These are phyloP conservation scores for Beris morrisii DNA, from an alignment of 2,888 invertebrate species.

Conservation along the genomic window DNA sequence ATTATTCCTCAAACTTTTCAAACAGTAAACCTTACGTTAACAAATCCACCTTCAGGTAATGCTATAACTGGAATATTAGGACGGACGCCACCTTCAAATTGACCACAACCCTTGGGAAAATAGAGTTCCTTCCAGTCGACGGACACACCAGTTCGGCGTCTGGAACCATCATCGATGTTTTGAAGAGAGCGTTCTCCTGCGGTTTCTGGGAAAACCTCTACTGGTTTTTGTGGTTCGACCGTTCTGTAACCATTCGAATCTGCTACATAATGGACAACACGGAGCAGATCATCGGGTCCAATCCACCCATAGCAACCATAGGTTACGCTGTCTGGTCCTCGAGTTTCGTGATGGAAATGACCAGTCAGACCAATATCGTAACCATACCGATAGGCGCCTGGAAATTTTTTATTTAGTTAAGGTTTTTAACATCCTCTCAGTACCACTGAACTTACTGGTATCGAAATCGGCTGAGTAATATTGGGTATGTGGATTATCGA, in stretches of 20 bases:
- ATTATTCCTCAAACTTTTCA: not conserved
- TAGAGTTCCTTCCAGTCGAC: constrained; percentile 69
- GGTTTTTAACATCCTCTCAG: constrained; percentile 73
- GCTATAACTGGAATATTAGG: constrained; percentile 46
- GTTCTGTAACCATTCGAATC: constrained; percentile 78
- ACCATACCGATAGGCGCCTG: constrained; percentile 75
- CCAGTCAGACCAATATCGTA: constrained; percentile 75
- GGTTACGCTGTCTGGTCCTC: constrained; percentile 75
- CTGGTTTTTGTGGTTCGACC: constrained; percentile 68
- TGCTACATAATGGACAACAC: constrained; percentile 75
- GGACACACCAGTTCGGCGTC: constrained; percentile 57
- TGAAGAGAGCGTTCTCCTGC: constrained; percentile 34
- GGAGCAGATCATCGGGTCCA: constrained; percentile 66
- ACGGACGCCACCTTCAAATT: constrained; percentile 54
- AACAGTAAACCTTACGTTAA: constrained; percentile 46
- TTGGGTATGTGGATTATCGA: constrained; percentile 70
- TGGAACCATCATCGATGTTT: constrained; percentile 44
- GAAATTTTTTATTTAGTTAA: constrained; percentile 58
- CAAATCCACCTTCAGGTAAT: constrained; percentile 54
- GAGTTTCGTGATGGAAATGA: constrained; percentile 77
- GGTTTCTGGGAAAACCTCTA: constrained; percentile 60
- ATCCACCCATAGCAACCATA: constrained; percentile 81
- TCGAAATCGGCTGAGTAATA: constrained; percentile 76
- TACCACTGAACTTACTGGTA: constrained; percentile 76
- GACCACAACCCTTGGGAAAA: constrained; percentile 74